These are phyloP conservation scores for Euleptes europaea DNA, from an alignment of 2,113 vertebrate genomes.

Conservation along the genomic window DNA sequence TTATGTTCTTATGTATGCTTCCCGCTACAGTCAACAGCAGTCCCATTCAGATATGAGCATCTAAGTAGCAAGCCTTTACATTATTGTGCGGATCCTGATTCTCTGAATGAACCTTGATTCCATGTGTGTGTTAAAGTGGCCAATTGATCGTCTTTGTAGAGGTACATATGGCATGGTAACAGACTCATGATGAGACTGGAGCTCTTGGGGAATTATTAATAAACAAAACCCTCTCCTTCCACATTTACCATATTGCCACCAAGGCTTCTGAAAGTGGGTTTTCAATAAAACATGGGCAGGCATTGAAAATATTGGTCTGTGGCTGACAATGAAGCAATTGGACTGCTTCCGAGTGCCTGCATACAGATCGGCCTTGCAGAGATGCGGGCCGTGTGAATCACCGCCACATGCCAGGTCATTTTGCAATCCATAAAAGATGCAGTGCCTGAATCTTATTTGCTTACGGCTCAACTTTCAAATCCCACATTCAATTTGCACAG, in stretches of 20 bases:
- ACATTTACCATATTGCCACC: background rate
- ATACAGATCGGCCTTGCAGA: background rate
- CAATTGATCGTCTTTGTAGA: background rate
- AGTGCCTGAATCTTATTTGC: background rate
- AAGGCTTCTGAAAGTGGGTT: background rate
- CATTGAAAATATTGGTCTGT: background rate
- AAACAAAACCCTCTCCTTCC: background rate
- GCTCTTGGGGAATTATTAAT: background rate
- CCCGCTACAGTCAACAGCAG: background rate
- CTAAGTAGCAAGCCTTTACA: background rate
- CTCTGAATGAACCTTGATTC: background rate
- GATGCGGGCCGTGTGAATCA: background rate
- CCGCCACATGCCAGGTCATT: background rate
- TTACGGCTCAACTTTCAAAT: fast-evolving
- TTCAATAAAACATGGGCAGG: background rate
- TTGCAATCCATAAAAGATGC: background rate
- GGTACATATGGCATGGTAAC: background rate
- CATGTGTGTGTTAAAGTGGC: background rate
- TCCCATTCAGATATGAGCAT: background rate
- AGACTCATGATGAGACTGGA: too few relatives aligned
- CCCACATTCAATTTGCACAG: background rate
- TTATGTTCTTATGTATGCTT: background rate
- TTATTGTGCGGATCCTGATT: background rate
- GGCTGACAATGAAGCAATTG: background rate
- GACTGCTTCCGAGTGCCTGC: background rate